phyloP scores from a whole-genome alignment of 2,113 vertebrate species.

The Hemicordylus capensis region DNA sequence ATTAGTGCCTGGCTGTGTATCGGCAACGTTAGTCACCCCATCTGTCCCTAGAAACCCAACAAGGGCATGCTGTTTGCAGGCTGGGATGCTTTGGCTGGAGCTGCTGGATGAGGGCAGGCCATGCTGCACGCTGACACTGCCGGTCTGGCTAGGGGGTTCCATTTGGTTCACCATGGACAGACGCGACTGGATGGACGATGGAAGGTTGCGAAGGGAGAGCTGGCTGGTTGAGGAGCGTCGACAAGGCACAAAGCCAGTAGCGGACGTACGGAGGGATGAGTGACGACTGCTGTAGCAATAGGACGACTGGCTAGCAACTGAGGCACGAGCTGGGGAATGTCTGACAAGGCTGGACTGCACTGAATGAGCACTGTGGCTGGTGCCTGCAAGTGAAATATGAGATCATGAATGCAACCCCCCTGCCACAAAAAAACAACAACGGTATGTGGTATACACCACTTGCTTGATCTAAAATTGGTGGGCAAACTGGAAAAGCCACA shows the following conservation, averaged over 20 bases:
- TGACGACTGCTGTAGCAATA: slow-evolving; percentile 95
- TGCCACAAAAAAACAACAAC: background rate
- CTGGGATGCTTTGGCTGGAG: slow-evolving; percentile 97
- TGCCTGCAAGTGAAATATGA: slow-evolving; percentile 78
- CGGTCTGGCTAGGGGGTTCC: slow-evolving; percentile 80
- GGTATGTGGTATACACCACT: background rate
- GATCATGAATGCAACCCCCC: slow-evolving; percentile 32
- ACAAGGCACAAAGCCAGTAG: slow-evolving; percentile 92
- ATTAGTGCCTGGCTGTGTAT: slow-evolving; percentile 78
- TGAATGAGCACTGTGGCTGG: slow-evolving; percentile 95
- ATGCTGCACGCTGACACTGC: slow-evolving; percentile 69
- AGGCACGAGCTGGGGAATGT: slow-evolving; percentile 95
- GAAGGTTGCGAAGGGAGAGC: slow-evolving; percentile 93
- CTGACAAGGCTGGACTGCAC: slow-evolving; percentile 92
- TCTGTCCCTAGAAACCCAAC: slow-evolving; percentile 93
- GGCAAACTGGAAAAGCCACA: background rate
- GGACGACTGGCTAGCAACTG: slow-evolving; percentile 93
- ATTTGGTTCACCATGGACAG: slow-evolving; percentile 85
- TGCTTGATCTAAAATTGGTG: background rate
- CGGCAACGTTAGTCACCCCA: slow-evolving; percentile 73
- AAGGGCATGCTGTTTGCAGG: slow-evolving; percentile 93
- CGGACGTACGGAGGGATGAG: slow-evolving; percentile 92
- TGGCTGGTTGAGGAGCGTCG: slow-evolving; percentile 97
- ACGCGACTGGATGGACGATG: slow-evolving; percentile 94
- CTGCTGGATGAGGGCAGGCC: slow-evolving; percentile 89